A percentile compares a stretch with the other conserved stretches of the same genome.
Conservation (phyloP, 2,113 vertebrate species). For the Scytalopus superciliaris region DNA sequence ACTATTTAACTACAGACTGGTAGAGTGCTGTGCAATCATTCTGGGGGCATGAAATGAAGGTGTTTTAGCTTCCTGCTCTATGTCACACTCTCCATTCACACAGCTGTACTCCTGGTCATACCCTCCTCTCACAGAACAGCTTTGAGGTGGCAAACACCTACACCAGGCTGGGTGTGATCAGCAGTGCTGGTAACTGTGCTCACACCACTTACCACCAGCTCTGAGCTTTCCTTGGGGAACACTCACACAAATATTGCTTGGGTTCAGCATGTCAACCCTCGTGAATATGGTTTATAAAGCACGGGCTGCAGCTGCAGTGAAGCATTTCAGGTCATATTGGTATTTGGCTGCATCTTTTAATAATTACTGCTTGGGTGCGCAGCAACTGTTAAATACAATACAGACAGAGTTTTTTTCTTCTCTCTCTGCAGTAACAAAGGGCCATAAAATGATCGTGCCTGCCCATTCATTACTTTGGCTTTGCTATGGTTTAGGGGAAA, state of each 20-base stretch:
- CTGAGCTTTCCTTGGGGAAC: not conserved
- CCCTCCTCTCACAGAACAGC: not conserved
- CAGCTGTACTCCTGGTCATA: not conserved
- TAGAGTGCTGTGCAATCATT: rapidly evolving
- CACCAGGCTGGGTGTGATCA: not conserved
- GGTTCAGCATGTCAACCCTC: not conserved
- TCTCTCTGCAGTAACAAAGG: constrained; percentile 11
- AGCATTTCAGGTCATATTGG: not conserved
- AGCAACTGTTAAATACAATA: not conserved
- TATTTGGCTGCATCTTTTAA: constrained; percentile 28
- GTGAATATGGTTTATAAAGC: not conserved
- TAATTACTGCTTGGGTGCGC: constrained; percentile 13
- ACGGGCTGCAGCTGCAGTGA: not conserved
- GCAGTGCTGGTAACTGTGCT: not conserved
- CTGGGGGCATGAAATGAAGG: not conserved
- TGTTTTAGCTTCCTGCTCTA: not conserved
- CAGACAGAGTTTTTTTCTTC: not conserved
- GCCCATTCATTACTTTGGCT: constrained; percentile 10
- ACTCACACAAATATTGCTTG: not conserved
- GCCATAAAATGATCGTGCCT: not conserved
- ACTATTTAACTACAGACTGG: not conserved
- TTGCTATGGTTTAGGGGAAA: not conserved
- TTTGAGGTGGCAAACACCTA: not conserved
- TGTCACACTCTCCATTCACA: not conserved
- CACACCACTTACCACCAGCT: not conserved